Base-by-base conservation (phyloP, 2,113 vertebrate genomes). In the Muscicapa adusta region DNA sequence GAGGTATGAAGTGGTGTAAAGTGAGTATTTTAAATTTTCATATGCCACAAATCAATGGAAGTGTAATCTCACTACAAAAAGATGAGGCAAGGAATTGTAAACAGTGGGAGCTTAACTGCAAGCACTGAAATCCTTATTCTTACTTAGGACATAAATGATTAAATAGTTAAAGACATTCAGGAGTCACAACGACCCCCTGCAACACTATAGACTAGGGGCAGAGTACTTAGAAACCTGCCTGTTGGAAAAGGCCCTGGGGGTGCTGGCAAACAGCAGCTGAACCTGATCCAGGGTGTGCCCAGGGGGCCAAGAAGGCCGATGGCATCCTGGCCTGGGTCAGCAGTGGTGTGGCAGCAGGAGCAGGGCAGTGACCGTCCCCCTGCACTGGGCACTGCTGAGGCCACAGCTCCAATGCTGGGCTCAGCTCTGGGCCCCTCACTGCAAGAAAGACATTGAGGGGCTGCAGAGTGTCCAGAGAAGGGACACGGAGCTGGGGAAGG, bases 1-100 rank as follows among this genome's bases (percentile, higher is more conserved):
- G 48, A 80, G 17, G 17, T 71, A 74, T 57, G 75, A 84, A 84
- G 34, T 58, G n/a, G 57, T 63, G 7, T 71, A 92, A 87, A 73
- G 66, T 23, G 51, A 92, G 34, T 80, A 71, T 82, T 81, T 84
- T 31, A 81, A 70, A 67, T 91, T 92, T 94, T 77, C 51, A 51
- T 24, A 8, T 42, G 48, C 61, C n/a, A 63, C 23, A 60, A 17
- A 61, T 36, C 36, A 89, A 65, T 33, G 10, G 45, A 95, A 75
- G 31, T 28, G 10, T 90, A 65, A 63, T 84, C 54, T 89, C 31
- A 28, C 63, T 72, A 48, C 25, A 45, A 65, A 67, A 87, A 29
- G 48, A 61, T 51, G 31, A 86, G 38, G 51, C 31, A n/a, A 63
- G 47, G 33, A 72, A 34, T 85, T 92, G 74, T 56, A 51, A 94